These are phyloP conservation scores for Yponomeuta sedellus DNA, from an alignment of 2,888 invertebrate genomes.

Conservation along the genomic window DNA sequence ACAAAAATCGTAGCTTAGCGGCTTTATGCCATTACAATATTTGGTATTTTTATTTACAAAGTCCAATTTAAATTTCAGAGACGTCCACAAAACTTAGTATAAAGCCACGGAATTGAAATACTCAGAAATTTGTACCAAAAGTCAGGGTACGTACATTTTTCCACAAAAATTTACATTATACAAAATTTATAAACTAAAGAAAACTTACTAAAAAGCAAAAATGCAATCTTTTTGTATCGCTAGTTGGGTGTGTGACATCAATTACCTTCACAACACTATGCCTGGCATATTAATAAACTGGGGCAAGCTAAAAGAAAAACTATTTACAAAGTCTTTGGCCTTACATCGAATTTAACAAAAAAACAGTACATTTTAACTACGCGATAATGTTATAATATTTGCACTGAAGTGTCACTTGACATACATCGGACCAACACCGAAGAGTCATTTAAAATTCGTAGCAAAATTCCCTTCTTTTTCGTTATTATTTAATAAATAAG, in stretches of 20 bases:
- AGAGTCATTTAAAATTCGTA: conserved; percentile 21
- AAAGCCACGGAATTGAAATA: conserved; percentile 35
- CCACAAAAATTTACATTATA: conserved; percentile 11
- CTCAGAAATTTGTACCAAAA: conserved; percentile 63
- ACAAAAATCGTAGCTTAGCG: not conserved
- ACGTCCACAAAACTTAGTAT: conserved; percentile 45
- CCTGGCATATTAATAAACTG: conserved; percentile 43
- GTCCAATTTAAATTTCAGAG: conserved; percentile 38
- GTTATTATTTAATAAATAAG: conserved; percentile 38
- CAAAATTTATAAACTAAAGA: conserved; percentile 40
- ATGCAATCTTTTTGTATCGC: conserved; percentile 70
- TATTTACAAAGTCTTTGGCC: conserved; percentile 75
- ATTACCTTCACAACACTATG: conserved; percentile 37
- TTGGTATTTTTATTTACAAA: conserved; percentile 74
- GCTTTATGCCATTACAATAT: conserved; percentile 33
- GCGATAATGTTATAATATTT: conserved; percentile 33
- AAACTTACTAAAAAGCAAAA: conserved; percentile 61
- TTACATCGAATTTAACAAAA: conserved; percentile 55
- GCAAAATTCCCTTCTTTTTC: conserved; percentile 8
- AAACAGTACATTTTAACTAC: conserved; percentile 40
- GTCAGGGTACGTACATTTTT: conserved; percentile 46
- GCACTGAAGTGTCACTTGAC: conserved; percentile 40
- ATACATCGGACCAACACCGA: conserved; percentile 20
- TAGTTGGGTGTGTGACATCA: conserved; percentile 30
- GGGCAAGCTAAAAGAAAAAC: conserved; percentile 34